Conservation (phyloP, 1,140 invertebrate genomes). For the Cydia strobilella region DNA sequence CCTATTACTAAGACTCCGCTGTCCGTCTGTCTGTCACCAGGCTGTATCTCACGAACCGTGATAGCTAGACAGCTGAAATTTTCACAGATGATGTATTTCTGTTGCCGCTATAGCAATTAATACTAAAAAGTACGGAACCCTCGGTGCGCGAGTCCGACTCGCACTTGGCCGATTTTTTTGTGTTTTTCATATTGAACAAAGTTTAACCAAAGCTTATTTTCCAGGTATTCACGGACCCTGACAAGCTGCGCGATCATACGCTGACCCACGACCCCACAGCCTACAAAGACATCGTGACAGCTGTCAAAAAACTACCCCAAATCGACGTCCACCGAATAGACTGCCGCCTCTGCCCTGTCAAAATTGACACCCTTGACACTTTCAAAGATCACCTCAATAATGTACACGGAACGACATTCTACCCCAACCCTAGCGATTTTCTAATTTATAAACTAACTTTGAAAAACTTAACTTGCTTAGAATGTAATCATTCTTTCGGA, state of each 20-base stretch:
- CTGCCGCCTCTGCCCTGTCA: constrained; percentile 58
- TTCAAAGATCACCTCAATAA: constrained; percentile 56
- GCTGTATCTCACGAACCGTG: too few species aligned
- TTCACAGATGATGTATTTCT: too few species aligned
- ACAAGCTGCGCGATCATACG: constrained; percentile 60
- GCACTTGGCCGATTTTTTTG: too few species aligned
- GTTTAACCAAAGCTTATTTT: too few species aligned
- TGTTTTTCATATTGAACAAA: too few species aligned
- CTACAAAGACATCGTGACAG: constrained; percentile 45
- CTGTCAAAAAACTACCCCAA: constrained; percentile 57
- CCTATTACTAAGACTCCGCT: too few species aligned
- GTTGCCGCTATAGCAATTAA: too few species aligned
- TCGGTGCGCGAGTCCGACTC: too few species aligned
- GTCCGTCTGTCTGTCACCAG: too few species aligned
- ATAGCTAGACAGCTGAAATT: too few species aligned
- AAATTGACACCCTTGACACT: constrained; percentile 49
- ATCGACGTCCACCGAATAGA: constrained; percentile 62
- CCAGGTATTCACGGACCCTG: constrained; percentile 57
- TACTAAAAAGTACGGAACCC: too few species aligned
- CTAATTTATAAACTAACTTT: constrained; percentile 58
- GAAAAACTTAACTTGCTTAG: constrained; percentile 50
- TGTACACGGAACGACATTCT: constrained; percentile 46
- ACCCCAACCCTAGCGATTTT: constrained; percentile 50
- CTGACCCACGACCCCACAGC: constrained; percentile 55
- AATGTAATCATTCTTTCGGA: constrained; percentile 51